Evolutionary conservation across 2,113 vertebrate genomes (phyloP), one percentile per base, ranked within the genome.

Genomic region (Rhinopomastus cyanomelas): DNA sequence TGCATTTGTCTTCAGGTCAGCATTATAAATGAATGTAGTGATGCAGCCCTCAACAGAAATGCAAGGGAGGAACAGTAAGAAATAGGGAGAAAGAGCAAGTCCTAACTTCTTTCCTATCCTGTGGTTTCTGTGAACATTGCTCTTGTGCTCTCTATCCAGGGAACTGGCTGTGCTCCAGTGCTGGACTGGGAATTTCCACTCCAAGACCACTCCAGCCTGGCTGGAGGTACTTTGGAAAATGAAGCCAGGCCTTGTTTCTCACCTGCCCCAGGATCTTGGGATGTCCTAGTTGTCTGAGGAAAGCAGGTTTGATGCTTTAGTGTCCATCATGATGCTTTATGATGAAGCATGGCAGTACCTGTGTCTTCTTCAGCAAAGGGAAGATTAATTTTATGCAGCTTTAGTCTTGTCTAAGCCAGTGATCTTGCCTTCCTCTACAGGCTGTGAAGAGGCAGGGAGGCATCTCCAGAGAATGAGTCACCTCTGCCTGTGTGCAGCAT

Each of bases 391-490:
- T 67, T 72, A 44, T 30, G 9, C 51, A 56, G 25, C 60, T 90
- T 65, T 62, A 73, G 39, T 27, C 48, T 44, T 20, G 53, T 66
- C 59, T 68, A 32, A 92, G 81, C 16, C 79, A 86, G 51, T 37
- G 81, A 78, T 92, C 16, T 21, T 72, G 53, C 57, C 27, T 37
- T 88, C 55, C 51, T 76, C 53, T 73, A 65, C 39, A 73, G 73
- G 55, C 81, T 73, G 53, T 32, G 59, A 90, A 72, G 78, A 75
- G 87, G 71, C 84, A n/a, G 15, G 62, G 66, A 88, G 62, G 55
- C 61, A 92, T 79, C 84, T 95, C 88, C 69, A 72, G 81, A 75
- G 81, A 53, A 36, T 96, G 94, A 95, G 91, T 96, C 95, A 95
- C 78, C 26, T 90, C 67, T 48, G 61, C 62, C 80, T n/a, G 57